These are phyloP conservation scores for Atta cephalotes DNA, from an alignment of 1,140 invertebrate genomes.

Conservation along the genomic window DNA sequence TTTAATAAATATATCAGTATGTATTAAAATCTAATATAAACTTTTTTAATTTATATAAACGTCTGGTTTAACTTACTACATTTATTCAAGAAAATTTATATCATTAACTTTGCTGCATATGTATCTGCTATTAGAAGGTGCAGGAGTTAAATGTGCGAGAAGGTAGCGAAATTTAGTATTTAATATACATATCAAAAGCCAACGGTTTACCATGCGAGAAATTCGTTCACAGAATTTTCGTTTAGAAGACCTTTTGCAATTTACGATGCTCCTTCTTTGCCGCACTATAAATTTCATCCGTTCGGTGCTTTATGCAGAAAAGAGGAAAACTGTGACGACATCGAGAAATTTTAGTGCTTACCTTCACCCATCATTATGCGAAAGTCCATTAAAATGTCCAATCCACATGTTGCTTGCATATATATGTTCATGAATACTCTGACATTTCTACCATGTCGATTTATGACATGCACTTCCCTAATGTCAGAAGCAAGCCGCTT, in stretches of 20 bases:
- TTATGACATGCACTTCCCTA: constrained; percentile 45
- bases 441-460: constrained; percentile 51
- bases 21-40: background rate
- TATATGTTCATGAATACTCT: constrained; percentile 12
- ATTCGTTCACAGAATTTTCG: constrained; percentile 46
- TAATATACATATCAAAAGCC: constrained; percentile 46
- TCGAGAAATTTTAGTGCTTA: constrained; percentile 42
- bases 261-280: constrained; percentile 24
- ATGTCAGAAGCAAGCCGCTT: constrained; percentile 42
- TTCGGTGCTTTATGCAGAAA: constrained; percentile 29
- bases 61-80: background rate
- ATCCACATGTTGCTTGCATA: constrained; percentile 54
- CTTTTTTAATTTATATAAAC: background rate
- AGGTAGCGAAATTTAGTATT: constrained; percentile 14
- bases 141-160: background rate
- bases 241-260: constrained; percentile 6
- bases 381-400: constrained; percentile 51
- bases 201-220: constrained; percentile 6
- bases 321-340: constrained; percentile 42
- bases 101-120: background rate
- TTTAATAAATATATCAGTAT: background rate
- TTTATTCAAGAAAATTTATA: constrained; percentile 31
- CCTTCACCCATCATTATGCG: constrained; percentile 22
- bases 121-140: background rate
- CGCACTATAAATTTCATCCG: constrained; percentile 42